phyloP scores from a whole-genome alignment of 2,888 invertebrate genomes.

The Cylindroiulus punctatus region DNA sequence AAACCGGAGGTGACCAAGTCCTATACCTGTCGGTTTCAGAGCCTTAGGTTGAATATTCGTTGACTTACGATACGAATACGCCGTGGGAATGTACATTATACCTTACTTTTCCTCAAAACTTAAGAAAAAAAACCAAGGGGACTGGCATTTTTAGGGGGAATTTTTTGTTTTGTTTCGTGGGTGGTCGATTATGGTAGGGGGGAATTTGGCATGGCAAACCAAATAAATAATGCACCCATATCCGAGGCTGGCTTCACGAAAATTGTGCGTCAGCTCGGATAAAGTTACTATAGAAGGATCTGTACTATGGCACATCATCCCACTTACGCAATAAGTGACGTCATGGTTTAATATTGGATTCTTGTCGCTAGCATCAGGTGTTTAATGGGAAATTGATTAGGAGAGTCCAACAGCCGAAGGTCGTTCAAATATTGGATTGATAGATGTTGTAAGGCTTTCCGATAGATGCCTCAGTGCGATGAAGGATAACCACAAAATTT shows the following conservation, averaged over 20 bases:
- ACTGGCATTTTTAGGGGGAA: neutral
- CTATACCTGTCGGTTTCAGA: neutral
- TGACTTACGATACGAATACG: neutral
- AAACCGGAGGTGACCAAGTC: constrained; percentile 29
- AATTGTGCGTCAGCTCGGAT: neutral
- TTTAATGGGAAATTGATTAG: neutral
- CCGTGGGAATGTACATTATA: neutral
- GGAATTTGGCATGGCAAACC: neutral
- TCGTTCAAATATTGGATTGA: neutral
- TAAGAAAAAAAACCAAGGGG: neutral
- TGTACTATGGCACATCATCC: neutral
- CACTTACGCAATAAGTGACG: neutral
- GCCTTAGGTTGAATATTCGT: neutral
- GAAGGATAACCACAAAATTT: no score
- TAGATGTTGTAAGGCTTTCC: no score
- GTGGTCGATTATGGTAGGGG: neutral
- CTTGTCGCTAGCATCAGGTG: neutral
- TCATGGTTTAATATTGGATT: neutral
- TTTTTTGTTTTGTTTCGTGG: neutral
- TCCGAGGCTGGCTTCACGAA: neutral
- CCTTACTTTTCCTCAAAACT: neutral
- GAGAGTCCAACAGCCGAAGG: neutral
- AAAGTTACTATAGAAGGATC: neutral
- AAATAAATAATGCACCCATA: constrained; percentile 37
- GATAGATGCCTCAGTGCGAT: no score